Evolutionary conservation across 2,797 vertebrate species (phyloP).

Genomic region (Poeciliopsis turneri): DNA sequence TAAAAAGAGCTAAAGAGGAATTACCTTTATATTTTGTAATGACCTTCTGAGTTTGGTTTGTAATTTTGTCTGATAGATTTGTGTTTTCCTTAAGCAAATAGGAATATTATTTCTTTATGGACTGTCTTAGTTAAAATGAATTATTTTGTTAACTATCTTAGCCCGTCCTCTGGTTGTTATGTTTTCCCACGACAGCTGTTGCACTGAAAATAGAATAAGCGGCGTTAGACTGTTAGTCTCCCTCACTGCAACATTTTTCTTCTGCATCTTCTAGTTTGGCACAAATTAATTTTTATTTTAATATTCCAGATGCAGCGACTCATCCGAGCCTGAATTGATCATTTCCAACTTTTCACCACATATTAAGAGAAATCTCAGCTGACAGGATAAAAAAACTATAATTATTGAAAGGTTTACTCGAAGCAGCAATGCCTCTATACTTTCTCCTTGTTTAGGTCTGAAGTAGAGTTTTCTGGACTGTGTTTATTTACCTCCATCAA

Average conservation of each 20-base stretch:
- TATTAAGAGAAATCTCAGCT: neutral
- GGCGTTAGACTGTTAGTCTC: slow-evolving; percentile 65
- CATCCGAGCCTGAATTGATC: neutral
- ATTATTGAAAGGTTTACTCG: neutral
- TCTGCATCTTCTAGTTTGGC: slow-evolving; percentile 21
- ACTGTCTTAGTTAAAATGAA: neutral
- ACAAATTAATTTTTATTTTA: slow-evolving; percentile 19
- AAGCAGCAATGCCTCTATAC: neutral
- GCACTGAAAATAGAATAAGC: slow-evolving; percentile 35
- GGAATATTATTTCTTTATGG: slow-evolving; percentile 42
- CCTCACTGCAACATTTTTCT: slow-evolving; percentile 27
- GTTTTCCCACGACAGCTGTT: slow-evolving; percentile 53
- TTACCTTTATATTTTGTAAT: slow-evolving; percentile 1
- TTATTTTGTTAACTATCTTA: slow-evolving; percentile 21
- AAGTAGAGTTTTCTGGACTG: neutral
- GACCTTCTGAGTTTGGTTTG: neutral
- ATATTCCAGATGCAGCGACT: neutral
- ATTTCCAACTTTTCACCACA: neutral
- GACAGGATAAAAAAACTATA: neutral
- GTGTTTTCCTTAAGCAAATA: neutral
- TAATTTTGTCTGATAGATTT: neutral
- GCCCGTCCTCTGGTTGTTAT: slow-evolving; percentile 43
- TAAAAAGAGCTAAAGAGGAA: neutral
- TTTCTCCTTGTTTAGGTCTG: slow-evolving; percentile 9
- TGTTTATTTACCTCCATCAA: slow-evolving; percentile 8